Base-by-base conservation (phyloP, 2,888 invertebrate genomes). In the Nephrocerus scutellatus region DNA sequence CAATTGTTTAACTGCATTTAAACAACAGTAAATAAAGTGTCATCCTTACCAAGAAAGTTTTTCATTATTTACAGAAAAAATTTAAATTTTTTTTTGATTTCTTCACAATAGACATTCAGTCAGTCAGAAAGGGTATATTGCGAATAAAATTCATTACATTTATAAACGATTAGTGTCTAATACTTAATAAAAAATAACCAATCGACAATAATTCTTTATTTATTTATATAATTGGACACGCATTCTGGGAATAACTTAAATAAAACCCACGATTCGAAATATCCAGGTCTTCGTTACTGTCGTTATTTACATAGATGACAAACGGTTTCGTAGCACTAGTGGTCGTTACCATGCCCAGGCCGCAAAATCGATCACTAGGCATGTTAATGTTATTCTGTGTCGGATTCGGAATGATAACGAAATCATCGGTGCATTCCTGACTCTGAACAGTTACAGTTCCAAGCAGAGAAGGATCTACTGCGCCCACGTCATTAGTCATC, bases 201-300 rank as follows among this genome's bases (percentile, higher is more conserved):
- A n/a, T n/a, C n/a, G n/a, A n/a, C n/a, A n/a, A n/a, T n/a, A n/a
- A n/a, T n/a, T 21, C 19, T 19, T 4, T 21, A 16, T 15, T 20
- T 13, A 30, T 4, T 39, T 47, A 54, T 19, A 49, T 36, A 30
- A 68, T 60, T 3, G 69, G 66, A 55, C 87, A 88, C 4, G 77
- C 73, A 36, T 75, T 57, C 65, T 86, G 82, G 26, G 77, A 71
- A 60, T 82, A 88, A 5, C 72, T 62, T 10, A 88, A 64, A 7
- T 78, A 75, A 63, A 87, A 88, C 12, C 88, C 88, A 44, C 82
- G 70, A 63, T 86, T 87, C 19, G 77, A 79, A 41, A 77, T 72
- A 55, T 86, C 85, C 3, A 73, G 70, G 6, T 72, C 63, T 59
- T 82, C 82, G 50, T 76, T 71, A 1, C 50, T 74, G 57, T 82